Conservation (phyloP, 2,888 invertebrate genomes). For the Lithophane leautieri region DNA sequence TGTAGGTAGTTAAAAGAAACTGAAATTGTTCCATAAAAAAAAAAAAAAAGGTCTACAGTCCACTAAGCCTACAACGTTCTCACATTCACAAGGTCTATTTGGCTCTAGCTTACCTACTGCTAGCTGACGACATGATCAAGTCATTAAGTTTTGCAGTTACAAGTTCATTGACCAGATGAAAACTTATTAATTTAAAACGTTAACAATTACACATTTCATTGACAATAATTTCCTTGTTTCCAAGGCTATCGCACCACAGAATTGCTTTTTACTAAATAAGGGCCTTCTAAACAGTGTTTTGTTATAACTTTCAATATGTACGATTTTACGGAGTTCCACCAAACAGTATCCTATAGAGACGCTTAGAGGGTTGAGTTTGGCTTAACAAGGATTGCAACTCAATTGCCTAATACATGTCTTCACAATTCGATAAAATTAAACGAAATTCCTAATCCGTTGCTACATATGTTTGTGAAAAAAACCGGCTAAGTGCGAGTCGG, state of each 20-base stretch:
- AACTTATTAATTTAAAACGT: too few relatives aligned
- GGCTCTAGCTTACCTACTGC: too few relatives aligned
- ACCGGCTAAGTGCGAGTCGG: too few relatives aligned
- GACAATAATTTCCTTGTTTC: conserved; percentile 19
- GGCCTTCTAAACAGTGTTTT: not conserved
- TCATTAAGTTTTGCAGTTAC: not conserved
- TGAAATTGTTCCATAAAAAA: too few relatives aligned
- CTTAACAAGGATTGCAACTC: not conserved
- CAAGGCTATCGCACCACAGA: conserved; percentile 5
- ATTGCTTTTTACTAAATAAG: not conserved
- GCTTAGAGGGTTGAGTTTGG: not conserved
- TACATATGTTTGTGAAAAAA: not conserved
- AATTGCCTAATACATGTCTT: not conserved
- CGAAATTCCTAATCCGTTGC: not conserved
- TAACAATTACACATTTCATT: conserved; percentile 1
- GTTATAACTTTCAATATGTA: not conserved
- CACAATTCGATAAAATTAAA: not conserved
- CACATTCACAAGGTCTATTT: too few relatives aligned
- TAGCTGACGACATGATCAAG: not conserved
- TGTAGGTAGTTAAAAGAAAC: too few relatives aligned
- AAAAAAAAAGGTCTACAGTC: too few relatives aligned
- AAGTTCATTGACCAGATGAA: not conserved
- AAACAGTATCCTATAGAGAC: not conserved
- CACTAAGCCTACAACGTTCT: too few relatives aligned
- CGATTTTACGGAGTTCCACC: not conserved